Evolutionary conservation across 2,888 invertebrate genomes (phyloP).

Genomic region (Campoletis raptor): DNA sequence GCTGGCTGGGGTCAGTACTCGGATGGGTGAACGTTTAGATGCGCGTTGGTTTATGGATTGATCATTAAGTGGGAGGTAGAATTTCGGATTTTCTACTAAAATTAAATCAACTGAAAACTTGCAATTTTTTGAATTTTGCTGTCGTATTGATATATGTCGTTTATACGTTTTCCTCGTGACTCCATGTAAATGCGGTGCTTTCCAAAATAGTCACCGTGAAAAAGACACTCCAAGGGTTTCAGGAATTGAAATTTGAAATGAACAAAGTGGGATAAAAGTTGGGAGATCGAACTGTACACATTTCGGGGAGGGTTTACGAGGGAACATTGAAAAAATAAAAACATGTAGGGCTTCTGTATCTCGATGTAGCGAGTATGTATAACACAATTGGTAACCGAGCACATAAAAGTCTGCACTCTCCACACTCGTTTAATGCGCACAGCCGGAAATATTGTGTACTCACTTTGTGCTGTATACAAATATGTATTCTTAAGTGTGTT

Average conservation of each 20-base stretch:
- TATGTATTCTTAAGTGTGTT: not conserved
- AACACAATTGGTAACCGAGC: slow-evolving; percentile 24
- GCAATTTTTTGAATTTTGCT: not conserved
- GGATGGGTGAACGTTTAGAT: not conserved
- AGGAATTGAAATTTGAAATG: not conserved
- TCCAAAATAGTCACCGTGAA: too few species aligned
- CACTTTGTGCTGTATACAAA: not conserved
- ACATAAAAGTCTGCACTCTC: slow-evolving; percentile 10
- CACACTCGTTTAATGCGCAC: slow-evolving; percentile 6
- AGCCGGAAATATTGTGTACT: slow-evolving; percentile 18
- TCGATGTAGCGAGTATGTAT: slow-evolving; percentile 19
- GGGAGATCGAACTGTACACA: not conserved
- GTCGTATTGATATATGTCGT: not conserved
- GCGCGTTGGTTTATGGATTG: not conserved
- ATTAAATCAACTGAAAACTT: not conserved
- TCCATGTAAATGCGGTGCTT: not conserved
- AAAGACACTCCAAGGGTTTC: not conserved
- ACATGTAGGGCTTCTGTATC: slow-evolving; percentile 11
- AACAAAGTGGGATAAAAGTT: not conserved
- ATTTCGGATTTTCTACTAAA: not conserved
- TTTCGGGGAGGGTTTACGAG: not conserved
- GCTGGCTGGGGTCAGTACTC: slow-evolving; percentile 9
- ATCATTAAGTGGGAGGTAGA: not conserved
- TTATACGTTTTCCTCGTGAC: not conserved
- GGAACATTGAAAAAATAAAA: slow-evolving; percentile 17